Evolutionary conservation across 2,113 vertebrate species (phyloP).

Genomic region (Percina caprodes): DNA sequence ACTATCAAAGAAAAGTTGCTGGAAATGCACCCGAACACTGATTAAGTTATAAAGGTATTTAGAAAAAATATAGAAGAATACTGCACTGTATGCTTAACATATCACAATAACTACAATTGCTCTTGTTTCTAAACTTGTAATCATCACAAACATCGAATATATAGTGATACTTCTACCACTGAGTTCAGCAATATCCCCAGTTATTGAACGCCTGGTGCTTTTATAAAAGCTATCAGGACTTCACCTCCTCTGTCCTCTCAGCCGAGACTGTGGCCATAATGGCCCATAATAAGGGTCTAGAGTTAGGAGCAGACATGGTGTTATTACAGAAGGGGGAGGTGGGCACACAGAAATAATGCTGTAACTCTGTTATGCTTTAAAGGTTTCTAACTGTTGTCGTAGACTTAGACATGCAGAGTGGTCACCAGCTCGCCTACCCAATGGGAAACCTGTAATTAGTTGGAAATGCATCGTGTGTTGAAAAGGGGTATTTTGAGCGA

Average conservation of each 20-base stretch:
- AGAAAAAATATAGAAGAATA: not conserved
- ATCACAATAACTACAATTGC: not conserved
- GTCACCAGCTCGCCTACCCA: constrained; percentile 65
- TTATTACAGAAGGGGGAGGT: constrained; percentile 61
- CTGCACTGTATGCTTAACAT: not conserved
- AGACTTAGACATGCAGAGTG: constrained; percentile 64
- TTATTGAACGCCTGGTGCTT: constrained; percentile 58
- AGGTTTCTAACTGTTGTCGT: constrained; percentile 57
- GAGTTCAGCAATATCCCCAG: constrained; percentile 21
- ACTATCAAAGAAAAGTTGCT: constrained; percentile 30
- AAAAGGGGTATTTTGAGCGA: constrained; percentile 72
- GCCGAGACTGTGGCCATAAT: constrained; percentile 75
- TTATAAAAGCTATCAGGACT: constrained; percentile 72
- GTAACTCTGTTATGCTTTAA: constrained; percentile 61
- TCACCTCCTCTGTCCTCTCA: constrained; percentile 72
- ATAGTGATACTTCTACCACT: constrained; percentile 32
- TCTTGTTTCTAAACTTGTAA: constrained; percentile 22
- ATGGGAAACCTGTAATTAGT: constrained; percentile 80
- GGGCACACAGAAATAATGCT: constrained; percentile 51
- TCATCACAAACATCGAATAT: constrained; percentile 6
- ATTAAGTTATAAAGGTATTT: not conserved
- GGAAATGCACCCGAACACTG: constrained; percentile 27
- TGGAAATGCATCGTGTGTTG: constrained; percentile 66
- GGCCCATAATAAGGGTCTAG: constrained; percentile 76
- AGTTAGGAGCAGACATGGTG: constrained; percentile 72